Evolutionary conservation across 2,888 invertebrate genomes (phyloP).

Genomic region (Julus scanicus): DNA sequence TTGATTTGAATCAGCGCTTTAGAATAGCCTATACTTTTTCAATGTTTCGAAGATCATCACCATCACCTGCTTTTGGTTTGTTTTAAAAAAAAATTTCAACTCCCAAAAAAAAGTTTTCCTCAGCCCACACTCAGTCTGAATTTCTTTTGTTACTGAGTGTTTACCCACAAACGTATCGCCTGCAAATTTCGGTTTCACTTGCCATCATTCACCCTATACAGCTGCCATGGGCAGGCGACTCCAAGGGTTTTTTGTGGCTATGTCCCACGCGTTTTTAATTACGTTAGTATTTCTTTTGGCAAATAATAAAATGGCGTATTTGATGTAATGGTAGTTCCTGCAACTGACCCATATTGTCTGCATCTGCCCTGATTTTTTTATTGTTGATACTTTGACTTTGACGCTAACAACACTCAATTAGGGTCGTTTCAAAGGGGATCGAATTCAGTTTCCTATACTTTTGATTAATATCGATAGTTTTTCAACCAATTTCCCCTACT

Average conservation of each 20-base stretch:
- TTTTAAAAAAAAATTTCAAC: neutral
- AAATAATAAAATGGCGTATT: neutral
- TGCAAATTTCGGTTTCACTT: neutral
- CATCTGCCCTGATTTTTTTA: neutral
- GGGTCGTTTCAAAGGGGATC: neutral
- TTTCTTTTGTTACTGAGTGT: neutral
- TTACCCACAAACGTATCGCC: slow-evolving; percentile 11
- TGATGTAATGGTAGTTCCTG: neutral
- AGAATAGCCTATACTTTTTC: neutral
- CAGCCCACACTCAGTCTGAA: neutral
- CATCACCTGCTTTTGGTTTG: neutral
- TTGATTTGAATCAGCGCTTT: too few relatives aligned
- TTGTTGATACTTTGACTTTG: neutral
- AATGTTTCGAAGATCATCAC: neutral
- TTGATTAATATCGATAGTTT: neutral
- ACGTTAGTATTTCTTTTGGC: neutral
- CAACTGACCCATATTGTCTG: slow-evolving; percentile 11
- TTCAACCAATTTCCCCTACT: neutral
- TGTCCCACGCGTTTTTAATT: neutral
- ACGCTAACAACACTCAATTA: neutral
- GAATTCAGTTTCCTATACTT: neutral
- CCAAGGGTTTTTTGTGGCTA: neutral
- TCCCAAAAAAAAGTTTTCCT: neutral
- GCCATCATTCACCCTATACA: neutral
- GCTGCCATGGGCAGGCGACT: neutral